Evolutionary conservation across 2,888 invertebrate genomes (phyloP), one percentile per base, ranked within the genome.

Genomic region (Actias luna): DNA sequence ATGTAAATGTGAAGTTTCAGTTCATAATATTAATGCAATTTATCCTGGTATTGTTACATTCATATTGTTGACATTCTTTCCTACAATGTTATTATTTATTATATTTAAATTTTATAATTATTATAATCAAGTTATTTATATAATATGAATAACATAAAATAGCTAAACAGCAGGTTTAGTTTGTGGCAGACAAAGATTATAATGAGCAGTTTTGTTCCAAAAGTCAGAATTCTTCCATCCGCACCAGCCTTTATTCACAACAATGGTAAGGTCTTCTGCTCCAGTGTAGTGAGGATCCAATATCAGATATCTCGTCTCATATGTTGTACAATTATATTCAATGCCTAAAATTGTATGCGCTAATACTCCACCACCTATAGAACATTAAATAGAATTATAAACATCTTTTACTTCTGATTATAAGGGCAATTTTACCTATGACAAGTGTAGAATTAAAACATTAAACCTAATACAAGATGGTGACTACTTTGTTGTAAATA

Each of bases 261-360:
- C 95, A 0, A 93, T 93, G 36, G 94, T 92, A 60, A 98, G 83
- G 77, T 98, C 96, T 76, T 99, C 99, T 0, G 93, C 85, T 0
- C 98, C 99, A 0, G 98, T 98, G 86, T 98, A 99, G 89, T 99
- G 99, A 0, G 99, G 99, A 93, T 99, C 99, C 46, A 99, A 92
- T 73, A 99, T 97, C n/a, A 99, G 94, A 88, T 98, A 99, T 75
- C 96, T 96, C 0, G 96, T 94, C 67, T 97, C 96, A 25, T 96
- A 97, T 12, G 96, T 96, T 22, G 93, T 92, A 55, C 95, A 94
- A 84, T 98, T 96, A 80, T 96, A 97, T 81, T 98, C 97, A 1
- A 99, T 95, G 1, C 99, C 99, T 63, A 99, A 92, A 72, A 99
- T 99, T 57, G 99, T 99, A 83, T 99, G 99, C 1, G 99, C 99